Conservation (phyloP, 2,888 invertebrate species). For the Neria commutata region DNA sequence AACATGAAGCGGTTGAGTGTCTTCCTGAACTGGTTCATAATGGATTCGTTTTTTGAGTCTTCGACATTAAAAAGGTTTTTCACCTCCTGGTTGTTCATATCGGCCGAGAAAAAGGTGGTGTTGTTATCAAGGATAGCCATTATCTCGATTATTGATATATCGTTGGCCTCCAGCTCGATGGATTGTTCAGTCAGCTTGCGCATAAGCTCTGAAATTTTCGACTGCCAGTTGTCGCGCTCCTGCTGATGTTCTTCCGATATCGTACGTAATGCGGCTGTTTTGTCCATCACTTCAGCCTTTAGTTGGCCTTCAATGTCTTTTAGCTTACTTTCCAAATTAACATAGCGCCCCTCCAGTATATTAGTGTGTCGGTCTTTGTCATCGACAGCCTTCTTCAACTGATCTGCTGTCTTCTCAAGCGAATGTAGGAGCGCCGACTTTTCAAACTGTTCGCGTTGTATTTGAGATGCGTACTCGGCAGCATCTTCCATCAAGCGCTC, state of each 20-base stretch:
- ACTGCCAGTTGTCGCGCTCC: conserved; percentile 28
- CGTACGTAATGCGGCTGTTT: conserved; percentile 25
- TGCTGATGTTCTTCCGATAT: conserved; percentile 27
- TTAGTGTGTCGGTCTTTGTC: conserved; percentile 24
- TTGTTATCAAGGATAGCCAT: conserved; percentile 30
- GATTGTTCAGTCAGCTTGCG: conserved; percentile 24
- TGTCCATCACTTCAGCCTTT: conserved; percentile 28
- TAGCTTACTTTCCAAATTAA: conserved; percentile 20
- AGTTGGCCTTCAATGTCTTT: conserved; percentile 15
- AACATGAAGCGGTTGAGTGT: conserved; percentile 24
- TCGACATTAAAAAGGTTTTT: conserved; percentile 13
- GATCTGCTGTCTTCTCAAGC: conserved; percentile 33
- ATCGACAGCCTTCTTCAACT: conserved; percentile 24
- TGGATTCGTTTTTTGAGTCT: not conserved
- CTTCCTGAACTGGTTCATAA: conserved; percentile 16
- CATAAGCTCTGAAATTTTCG: conserved; percentile 17
- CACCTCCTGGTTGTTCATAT: not conserved
- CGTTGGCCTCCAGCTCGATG: conserved; percentile 22
- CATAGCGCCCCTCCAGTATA: conserved; percentile 17
- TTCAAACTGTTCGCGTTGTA: conserved; percentile 31
- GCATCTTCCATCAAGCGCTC: conserved; percentile 17
- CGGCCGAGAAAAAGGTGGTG: not conserved
- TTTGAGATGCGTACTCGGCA: conserved; percentile 12
- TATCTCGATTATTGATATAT: conserved; percentile 26
- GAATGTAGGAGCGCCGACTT: conserved; percentile 27